Percentiles rank a stretch among this genome's conserved stretches.
These are phyloP conservation scores for Condylura cristata DNA, from an alignment of 2,113 vertebrate species.

Conservation along the genomic window DNA sequence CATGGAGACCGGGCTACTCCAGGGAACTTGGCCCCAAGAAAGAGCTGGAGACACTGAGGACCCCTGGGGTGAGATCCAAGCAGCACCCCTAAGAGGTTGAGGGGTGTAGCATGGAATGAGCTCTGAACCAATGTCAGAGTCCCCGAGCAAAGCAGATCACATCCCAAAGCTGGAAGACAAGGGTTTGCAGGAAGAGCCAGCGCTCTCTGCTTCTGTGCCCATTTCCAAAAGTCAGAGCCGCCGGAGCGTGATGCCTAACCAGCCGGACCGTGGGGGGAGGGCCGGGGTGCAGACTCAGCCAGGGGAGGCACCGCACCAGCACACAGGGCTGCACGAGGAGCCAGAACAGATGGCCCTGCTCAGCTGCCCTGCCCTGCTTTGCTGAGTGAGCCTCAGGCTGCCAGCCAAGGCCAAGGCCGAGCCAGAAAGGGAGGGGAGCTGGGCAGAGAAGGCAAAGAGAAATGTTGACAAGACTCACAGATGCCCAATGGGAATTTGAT, in stretches of 20 bases:
- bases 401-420: background rate
- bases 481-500: background rate
- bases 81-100: background rate
- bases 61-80: background rate
- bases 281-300: background rate
- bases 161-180: background rate
- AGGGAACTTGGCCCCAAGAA: background rate
- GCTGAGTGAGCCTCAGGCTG: background rate
- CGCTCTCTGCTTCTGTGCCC: background rate
- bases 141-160: background rate
- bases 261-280: background rate
- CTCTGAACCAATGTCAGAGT: background rate
- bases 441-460: background rate
- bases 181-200: background rate
- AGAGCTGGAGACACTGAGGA: too few relatives aligned
- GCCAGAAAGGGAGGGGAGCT: background rate
- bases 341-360: background rate
- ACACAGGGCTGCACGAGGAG: accelerated
- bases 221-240: background rate
- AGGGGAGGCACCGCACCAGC: accelerated
- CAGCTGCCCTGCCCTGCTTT: background rate
- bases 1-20: background rate
- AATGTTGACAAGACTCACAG: background rate
- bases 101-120: background rate
- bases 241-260: constrained; percentile 42